Evolutionary conservation across 2,113 vertebrate genomes (phyloP).

Genomic region (Ophthalmolycus amberensis): DNA sequence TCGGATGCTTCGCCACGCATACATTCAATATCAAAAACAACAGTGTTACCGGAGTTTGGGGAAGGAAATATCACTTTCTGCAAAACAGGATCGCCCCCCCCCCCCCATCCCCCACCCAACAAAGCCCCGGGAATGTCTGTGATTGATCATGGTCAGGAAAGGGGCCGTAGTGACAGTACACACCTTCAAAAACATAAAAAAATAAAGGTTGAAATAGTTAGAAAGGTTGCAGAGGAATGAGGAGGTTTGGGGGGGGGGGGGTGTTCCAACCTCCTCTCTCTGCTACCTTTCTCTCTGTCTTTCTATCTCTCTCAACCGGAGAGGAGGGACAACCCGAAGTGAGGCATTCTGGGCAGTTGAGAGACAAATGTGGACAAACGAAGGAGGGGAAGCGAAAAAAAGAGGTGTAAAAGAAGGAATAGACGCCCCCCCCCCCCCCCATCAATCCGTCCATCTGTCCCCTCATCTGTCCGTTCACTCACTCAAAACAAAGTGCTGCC

Average conservation of each 20-base stretch:
- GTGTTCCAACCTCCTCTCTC: slow-evolving; percentile 11
- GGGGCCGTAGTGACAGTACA: slow-evolving; percentile 49
- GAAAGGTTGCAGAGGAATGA: slow-evolving; percentile 49
- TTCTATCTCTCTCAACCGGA: slow-evolving; percentile 42
- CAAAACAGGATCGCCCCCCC: slow-evolving; percentile 28
- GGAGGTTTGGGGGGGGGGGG: background rate
- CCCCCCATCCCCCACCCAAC: background rate
- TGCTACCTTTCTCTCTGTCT: slow-evolving; percentile 32
- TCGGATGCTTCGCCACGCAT: slow-evolving; percentile 42
- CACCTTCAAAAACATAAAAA: slow-evolving; percentile 42
- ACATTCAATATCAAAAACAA: slow-evolving; percentile 80
- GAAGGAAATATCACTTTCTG: slow-evolving; percentile 42
- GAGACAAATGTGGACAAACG: slow-evolving; percentile 19
- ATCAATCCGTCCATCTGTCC: slow-evolving; percentile 41
- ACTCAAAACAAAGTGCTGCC: slow-evolving; percentile 85
- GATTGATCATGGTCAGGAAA: slow-evolving; percentile 53
- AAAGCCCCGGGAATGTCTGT: slow-evolving; percentile 67
- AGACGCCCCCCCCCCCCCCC: slow-evolving; percentile 17
- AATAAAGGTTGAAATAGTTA: slow-evolving; percentile 43
- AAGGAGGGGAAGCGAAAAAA: slow-evolving; percentile 35
- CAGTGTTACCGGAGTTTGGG: slow-evolving; percentile 70
- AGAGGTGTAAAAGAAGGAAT: slow-evolving; percentile 49
- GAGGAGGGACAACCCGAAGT: slow-evolving; percentile 8
- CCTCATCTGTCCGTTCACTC: slow-evolving; percentile 64
- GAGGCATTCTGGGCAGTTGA: slow-evolving; percentile 40